phyloP scores from a whole-genome alignment of 2,888 invertebrate genomes.

The Teleogryllus oceanicus region DNA sequence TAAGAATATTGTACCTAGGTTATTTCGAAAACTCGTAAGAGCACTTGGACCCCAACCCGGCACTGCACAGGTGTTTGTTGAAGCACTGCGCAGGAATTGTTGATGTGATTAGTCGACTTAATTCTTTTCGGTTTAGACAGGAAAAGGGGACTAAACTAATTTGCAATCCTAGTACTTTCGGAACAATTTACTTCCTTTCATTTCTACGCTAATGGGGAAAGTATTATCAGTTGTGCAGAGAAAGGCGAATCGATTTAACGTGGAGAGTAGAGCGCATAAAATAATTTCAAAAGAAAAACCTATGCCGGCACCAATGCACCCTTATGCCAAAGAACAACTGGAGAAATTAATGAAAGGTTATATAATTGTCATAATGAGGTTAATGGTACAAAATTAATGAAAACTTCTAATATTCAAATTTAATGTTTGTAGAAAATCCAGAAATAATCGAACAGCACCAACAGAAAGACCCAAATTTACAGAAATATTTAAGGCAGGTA shows the following conservation, averaged over 20 bases:
- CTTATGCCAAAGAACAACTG: conserved; percentile 59
- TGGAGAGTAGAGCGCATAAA: conserved; percentile 71
- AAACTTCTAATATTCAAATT: too few relatives aligned
- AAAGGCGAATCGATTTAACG: conserved; percentile 59
- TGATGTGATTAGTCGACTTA: too few relatives aligned
- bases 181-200: too few relatives aligned
- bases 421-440: conserved; percentile 54
- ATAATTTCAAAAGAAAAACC: conserved; percentile 64
- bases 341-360: conserved; percentile 59
- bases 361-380: conserved; percentile 25
- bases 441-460: conserved; percentile 59
- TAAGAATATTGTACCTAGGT: too few relatives aligned
- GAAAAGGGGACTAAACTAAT: too few relatives aligned
- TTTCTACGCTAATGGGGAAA: conserved; percentile 59
- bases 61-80: too few relatives aligned
- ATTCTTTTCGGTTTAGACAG: too few relatives aligned
- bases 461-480: conserved; percentile 60
- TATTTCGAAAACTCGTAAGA: too few relatives aligned
- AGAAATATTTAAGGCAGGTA: conserved; percentile 64
- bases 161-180: too few relatives aligned
- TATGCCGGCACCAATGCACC: conserved; percentile 64
- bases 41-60: too few relatives aligned
- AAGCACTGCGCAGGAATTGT: too few relatives aligned
- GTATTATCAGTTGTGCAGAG: conserved; percentile 54
- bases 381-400: conserved; percentile 25